Base-by-base conservation (phyloP, 37 sponge, comb jelly and placozoan species). In the Halisarca cf. caerulea region DNA sequence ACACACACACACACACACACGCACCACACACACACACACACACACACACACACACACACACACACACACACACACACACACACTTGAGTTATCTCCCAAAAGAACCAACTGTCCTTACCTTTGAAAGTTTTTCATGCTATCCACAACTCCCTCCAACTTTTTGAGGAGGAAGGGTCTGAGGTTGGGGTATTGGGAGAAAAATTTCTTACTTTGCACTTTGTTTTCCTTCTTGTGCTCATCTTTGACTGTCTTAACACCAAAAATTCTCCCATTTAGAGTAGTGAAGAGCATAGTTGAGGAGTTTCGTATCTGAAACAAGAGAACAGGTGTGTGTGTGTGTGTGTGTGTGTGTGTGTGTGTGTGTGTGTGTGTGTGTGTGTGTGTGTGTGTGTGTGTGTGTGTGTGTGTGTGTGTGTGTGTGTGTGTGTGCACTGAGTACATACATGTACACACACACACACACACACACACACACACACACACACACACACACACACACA, bases 201-300 rank as follows among this genome's bases (percentile, higher is more conserved):
- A 94, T 39, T 91, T 84, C 23, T 72, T 72, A 35, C 89, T 72
- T 11, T 90, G 89, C 86, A 94, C 88, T 66, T 92, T 91, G 72
- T 96, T 96, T 73, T 93, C 86, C 82, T 79, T 85, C 14, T 94
- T 82, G 59, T 91, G 89, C 53, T 91, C 91, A 73, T 93, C 92
- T 57, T 82, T 74, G 21, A 86, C 89, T 37, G 74, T 51, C 75
- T 91, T 96, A 15, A 91, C 97, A 32, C 97, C 97, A 89, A 96
- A 96, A 20, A 96, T 82, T 37, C 97, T 61, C 35, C 79, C 27
- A 1, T 90, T 55, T 41, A 96, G 45, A 20, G 94, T 83, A 85
- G 87, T 90, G 66, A 93, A 89, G 15, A 96, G 81, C 86, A 96
- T 80, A 53, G 89, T 93, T 27, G 90, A 84, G 24, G 94, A 89